phyloP scores from a whole-genome alignment of 2,888 invertebrate species.

The Anodontia alba region DNA sequence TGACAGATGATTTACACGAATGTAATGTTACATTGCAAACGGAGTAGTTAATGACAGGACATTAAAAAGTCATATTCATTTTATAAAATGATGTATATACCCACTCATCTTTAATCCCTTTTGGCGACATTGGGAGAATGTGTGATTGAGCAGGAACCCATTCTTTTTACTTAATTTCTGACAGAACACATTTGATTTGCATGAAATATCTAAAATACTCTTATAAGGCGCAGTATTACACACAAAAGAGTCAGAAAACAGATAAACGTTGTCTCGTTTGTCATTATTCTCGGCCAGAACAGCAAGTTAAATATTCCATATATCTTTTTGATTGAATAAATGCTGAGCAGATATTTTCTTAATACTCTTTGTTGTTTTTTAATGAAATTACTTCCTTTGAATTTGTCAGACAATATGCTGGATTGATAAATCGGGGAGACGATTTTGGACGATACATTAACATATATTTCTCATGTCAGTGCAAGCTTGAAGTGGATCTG shows the following conservation, averaged over 20 bases:
- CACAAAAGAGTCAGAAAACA: conserved; percentile 3
- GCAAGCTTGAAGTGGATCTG: too few relatives aligned
- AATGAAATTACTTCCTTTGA: conserved; percentile 16
- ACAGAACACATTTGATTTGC: conserved; percentile 51
- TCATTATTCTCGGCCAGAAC: background rate
- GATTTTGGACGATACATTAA: conserved; percentile 5
- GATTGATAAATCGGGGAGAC: background rate
- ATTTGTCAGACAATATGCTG: background rate
- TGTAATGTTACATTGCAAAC: background rate
- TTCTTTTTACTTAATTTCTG: conserved; percentile 17
- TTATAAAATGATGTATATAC: conserved; percentile 8
- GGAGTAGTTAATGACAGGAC: conserved; percentile 3
- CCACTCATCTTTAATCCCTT: conserved; percentile 9
- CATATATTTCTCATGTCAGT: background rate
- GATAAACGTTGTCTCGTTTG: conserved; percentile 4
- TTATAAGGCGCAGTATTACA: background rate
- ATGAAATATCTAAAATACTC: conserved; percentile 37
- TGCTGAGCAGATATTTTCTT: background rate
- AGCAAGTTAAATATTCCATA: conserved; percentile 11
- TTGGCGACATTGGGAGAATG: conserved; percentile 11
- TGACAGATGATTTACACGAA: background rate
- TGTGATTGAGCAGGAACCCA: conserved; percentile 20
- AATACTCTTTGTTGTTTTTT: conserved; percentile 13
- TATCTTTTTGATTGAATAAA: conserved; percentile 12
- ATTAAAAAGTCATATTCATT: conserved; percentile 21